Evolutionary conservation across 2,888 invertebrate species (phyloP), one percentile per base, ranked within the genome.

Genomic region (Rhagium mordax): DNA sequence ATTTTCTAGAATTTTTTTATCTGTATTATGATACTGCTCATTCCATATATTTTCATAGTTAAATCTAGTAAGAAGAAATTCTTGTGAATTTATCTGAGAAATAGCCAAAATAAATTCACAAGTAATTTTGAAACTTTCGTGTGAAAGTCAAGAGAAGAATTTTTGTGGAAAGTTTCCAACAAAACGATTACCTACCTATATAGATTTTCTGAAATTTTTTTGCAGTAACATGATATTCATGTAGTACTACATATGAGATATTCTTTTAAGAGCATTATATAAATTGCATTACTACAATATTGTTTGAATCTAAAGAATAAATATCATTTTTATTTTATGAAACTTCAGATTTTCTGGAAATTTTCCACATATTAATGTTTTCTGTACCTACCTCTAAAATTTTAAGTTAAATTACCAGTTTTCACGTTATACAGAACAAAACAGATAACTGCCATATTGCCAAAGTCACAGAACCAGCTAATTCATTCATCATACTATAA

Each of bases 401-500:
- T n/a, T n/a, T n/a, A n/a, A n/a, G n/a, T n/a, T n/a, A n/a, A n/a
- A 47, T 51, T 51, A 3, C 18, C 49, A 18, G 20, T 18, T 20
- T 20, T 51, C 51, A 18, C 18, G 20, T 51, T 33, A 59, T 61
- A 21, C 61, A 61, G 61, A 61, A 18, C 1, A 33, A 61, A 61
- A 60, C 10, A 18, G n/a, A n/a, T n/a, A 24, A 59, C 61, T 61
- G 61, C 61, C 61, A 61, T 47, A 47, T 61, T 61, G 61, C 61
- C 61, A 61, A 61, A 61, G 61, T 61, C 33, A 20, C 29, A 5
- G 60, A 20, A 60, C 27, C 41, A 27, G 60, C 47, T 47, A 60
- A 61, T 61, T 61, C 47, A 47, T 61, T 61, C 61, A 21, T 47
- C 47, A 47, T 16, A 47, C 20, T 59, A 59, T 16, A 59, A 15